Percentiles rank a stretch among this genome's conserved stretches.
Conservation (phyloP, 2,888 invertebrate species). For the Lomographa bimaculata region DNA sequence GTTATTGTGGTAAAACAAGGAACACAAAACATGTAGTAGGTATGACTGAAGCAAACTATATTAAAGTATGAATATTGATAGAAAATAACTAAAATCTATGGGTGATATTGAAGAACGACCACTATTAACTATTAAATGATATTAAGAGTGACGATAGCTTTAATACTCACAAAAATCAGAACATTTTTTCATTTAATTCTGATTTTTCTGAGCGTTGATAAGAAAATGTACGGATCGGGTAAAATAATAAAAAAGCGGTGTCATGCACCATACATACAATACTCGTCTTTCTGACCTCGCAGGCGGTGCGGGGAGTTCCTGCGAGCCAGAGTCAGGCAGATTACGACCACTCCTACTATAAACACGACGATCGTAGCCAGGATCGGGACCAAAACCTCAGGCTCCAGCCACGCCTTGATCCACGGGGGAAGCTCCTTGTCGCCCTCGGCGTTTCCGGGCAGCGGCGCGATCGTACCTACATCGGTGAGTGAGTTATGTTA, state of each 20-base stretch:
- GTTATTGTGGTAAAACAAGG: constrained; percentile 2
- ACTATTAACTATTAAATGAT: constrained; percentile 20
- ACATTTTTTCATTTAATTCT: too few species aligned
- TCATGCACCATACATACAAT: constrained; percentile 87
- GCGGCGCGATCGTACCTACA: constrained; percentile 92
- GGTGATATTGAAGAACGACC: constrained; percentile 24
- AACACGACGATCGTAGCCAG: constrained; percentile 95
- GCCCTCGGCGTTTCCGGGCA: constrained; percentile 82
- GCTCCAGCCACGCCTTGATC: constrained; percentile 94
- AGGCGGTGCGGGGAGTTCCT: constrained; percentile 92
- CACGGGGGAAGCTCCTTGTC: constrained; percentile 85
- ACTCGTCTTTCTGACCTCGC: constrained; percentile 90
- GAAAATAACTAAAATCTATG: constrained; percentile 32
- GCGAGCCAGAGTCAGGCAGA: constrained; percentile 93
- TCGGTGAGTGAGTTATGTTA: too few species aligned
- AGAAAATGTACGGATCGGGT: constrained; percentile 20
- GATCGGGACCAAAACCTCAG: constrained; percentile 95
- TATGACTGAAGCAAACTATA: constrained; percentile 47
- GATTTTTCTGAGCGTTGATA: not conserved
- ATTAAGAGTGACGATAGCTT: too few species aligned
- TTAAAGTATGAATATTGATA: constrained; percentile 46
- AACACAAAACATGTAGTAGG: constrained; percentile 9
- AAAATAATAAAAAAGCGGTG: constrained; percentile 60
- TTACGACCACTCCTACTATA: constrained; percentile 94
- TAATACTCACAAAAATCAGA: too few species aligned